Evolutionary conservation across 2,888 invertebrate genomes (phyloP), one percentile per base, ranked within the genome.

Genomic region (Microplitis deprimator): DNA sequence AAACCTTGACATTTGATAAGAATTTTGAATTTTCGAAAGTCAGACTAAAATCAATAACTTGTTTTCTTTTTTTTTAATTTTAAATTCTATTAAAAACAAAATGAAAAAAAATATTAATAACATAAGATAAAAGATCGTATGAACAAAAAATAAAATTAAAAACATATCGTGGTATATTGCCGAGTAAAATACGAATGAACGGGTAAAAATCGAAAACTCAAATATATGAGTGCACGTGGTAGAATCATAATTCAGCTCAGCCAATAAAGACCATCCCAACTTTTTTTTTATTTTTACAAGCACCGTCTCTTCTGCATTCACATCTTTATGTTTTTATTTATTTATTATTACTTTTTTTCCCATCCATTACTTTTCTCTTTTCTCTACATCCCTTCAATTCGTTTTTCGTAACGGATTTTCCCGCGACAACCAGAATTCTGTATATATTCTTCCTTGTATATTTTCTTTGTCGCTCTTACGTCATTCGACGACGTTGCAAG

Each of bases 161-260:
- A 50, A 50, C 50, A 50, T 62, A 20, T 60, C 29, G 29, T 70
- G 4, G 4, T 69, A 16, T 68, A 41, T 10, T 70, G 7, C 29
- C 59, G 29, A 70, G 61, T n/a, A 20, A 38, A 40, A 71, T 38
- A 39, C 8, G 62, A 16, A 29, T 59, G 29, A 61, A 20, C 13
- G 5, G 13, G 29, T 16, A 38, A 71, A 61, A 71, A 71, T 71
- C 70, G 60, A 71, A 61, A 61, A 16, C 16, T 71, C 38, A 73
- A 73, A 65, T 41, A 64, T 64, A 20, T 39, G 41, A 64, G 20
- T 16, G 20, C 73, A 73, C 20, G 6, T 65, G 41, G 20, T 61
- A 64, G 64, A 65, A 65, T 73, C 13, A 73, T 73, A 65, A 73
- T 41, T 65, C 20, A 73, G 6, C 65, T 50, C 6, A 72, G 62